Evolutionary conservation across 2,113 vertebrate genomes (phyloP), one percentile per base, ranked within the genome.

Genomic region (Chascanopsetta lugubris): DNA sequence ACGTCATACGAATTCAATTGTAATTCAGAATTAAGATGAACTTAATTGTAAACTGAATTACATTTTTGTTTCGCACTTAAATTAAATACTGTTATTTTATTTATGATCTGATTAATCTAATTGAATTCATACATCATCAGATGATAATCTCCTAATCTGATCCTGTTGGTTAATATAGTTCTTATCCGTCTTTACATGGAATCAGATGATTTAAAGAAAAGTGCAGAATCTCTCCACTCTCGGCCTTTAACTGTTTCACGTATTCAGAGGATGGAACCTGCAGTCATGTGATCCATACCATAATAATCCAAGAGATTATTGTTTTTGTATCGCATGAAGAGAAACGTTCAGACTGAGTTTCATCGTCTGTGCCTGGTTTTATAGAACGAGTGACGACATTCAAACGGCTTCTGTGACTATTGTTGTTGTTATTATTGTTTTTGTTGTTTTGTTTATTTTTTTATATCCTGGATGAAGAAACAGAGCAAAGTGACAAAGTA

Each of bases 221-320:
- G 8, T 12, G 5, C 3, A 38, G 9, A 50, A 15, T 6, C 3
- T 30, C 13, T 25, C 5, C 24, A 15, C 27, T 6, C 12, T 2
- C 8, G 0, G 36, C n/a, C 18, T 46, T 48, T 18, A 42, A 38
- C 25, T 6, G 38, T 48, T 56, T 21, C 22, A 17, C 12, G 3
- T n/a, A 18, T 70, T 47, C 9, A 54, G n/a, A 42, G 18, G 53
- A 36, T 40, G 10, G 17, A 21, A 55, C 48, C 42, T 48, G 46
- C 70, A 58, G 61, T 54, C 36, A 18, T 18, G 29, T 30, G 29
- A 30, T 42, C 15, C 7, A 18, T 42, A 18, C 1, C 49, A 48
- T 2, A 43, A n/a, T 51, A 30, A 40, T 65, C 67, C 59, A 69
- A 77, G 74, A 71, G 73, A 69, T 72, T 20, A 49, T 45, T n/a